Percentiles rank a stretch among this genome's conserved stretches.
phyloP scores from a whole-genome alignment of 2,888 invertebrate species.

The Microdon myrmicae region DNA sequence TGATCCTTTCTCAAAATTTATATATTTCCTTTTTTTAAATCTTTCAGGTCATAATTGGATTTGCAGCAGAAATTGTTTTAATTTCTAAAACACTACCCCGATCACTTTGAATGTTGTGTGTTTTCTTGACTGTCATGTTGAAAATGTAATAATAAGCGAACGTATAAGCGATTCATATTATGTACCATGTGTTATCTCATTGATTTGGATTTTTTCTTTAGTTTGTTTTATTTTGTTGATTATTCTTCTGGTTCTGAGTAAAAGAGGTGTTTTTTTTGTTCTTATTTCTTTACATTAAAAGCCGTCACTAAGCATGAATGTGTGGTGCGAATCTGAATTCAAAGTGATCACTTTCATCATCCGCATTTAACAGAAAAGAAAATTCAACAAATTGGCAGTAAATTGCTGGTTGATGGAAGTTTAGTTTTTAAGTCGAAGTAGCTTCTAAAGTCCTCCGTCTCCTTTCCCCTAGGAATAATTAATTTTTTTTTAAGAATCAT shows the following conservation, averaged over 20 bases:
- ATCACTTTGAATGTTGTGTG: constrained; percentile 52
- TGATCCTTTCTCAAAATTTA: constrained; percentile 9
- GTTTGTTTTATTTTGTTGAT: constrained; percentile 16
- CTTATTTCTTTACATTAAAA: neutral
- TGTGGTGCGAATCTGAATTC: constrained; percentile 39
- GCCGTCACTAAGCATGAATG: constrained; percentile 1
- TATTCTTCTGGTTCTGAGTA: constrained; percentile 5
- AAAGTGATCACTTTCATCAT: constrained; percentile 56
- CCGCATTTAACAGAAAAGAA: constrained; percentile 27
- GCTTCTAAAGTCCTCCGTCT: constrained; percentile 14
- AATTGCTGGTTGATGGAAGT: constrained; percentile 52
- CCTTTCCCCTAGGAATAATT: constrained; percentile 30
- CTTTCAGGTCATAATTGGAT: constrained; percentile 42
- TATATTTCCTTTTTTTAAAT: constrained; percentile 8
- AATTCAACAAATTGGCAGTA: constrained; percentile 19
- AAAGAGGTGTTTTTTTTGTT: constrained; percentile 26
- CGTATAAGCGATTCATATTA: constrained; percentile 16
- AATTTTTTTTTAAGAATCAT: constrained; percentile 22
- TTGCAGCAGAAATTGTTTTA: constrained; percentile 21
- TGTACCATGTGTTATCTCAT: constrained; percentile 29
- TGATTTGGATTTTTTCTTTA: constrained; percentile 18
- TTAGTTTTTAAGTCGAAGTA: constrained; percentile 34
- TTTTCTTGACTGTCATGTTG: constrained; percentile 18
- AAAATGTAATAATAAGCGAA: too few relatives aligned
- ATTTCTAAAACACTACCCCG: constrained; percentile 11